Conservation (phyloP, 2,888 invertebrate genomes). For the Nomada hirtipes region DNA sequence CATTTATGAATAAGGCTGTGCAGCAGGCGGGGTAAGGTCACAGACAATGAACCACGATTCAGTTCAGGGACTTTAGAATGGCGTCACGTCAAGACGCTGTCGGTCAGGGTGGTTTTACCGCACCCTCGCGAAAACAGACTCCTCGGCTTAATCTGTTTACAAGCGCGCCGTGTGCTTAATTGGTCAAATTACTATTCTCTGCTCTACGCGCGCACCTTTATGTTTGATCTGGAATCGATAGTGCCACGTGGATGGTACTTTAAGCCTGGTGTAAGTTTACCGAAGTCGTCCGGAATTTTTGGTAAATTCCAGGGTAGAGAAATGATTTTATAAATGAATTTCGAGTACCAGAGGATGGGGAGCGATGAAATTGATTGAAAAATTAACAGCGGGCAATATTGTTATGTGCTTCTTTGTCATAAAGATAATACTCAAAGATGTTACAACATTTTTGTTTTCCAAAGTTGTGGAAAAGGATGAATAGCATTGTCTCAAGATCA, state of each 20-base stretch:
- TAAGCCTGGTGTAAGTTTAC: too few species aligned
- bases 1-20: conserved; percentile 80
- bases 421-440: not conserved
- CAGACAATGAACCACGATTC: conserved; percentile 81
- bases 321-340: too few species aligned
- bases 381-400: too few species aligned
- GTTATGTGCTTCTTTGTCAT: too few species aligned
- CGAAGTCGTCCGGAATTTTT: too few species aligned
- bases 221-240: too few species aligned
- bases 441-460: not conserved
- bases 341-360: too few species aligned
- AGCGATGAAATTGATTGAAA: too few species aligned
- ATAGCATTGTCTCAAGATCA: conserved; percentile 14
- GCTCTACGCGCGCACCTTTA: too few species aligned
- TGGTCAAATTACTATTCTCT: not conserved
- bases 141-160: conserved; percentile 9
- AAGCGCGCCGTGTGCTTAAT: not conserved
- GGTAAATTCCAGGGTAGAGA: too few species aligned
- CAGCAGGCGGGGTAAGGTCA: conserved; percentile 69
- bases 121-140: conserved; percentile 25
- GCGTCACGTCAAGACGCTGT: conserved; percentile 38
- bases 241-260: too few species aligned
- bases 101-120: conserved; percentile 57
- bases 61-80: conserved; percentile 77
- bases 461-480: not conserved